These are phyloP conservation scores for Matsumyia berberina DNA, from an alignment of 2,888 invertebrate genomes.

Conservation along the genomic window DNA sequence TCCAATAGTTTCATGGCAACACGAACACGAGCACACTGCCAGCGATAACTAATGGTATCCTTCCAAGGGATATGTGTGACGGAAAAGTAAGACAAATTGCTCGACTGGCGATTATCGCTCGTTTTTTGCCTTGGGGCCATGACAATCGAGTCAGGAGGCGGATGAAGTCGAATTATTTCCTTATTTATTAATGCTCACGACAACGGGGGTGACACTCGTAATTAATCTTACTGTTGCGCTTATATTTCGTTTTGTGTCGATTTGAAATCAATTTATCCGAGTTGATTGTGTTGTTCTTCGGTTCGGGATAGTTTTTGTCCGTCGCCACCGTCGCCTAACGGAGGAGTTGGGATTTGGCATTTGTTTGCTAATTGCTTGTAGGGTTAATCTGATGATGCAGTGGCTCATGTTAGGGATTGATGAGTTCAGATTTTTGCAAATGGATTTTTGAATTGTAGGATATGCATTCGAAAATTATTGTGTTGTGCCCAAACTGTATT, in stretches of 20 bases:
- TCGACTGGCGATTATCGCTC: constrained; percentile 61
- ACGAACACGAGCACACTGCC: constrained; percentile 8
- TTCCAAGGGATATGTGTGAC: constrained; percentile 62
- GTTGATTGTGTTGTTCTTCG: constrained; percentile 55
- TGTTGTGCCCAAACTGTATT: too few species aligned
- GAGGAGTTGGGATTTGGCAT: constrained; percentile 40
- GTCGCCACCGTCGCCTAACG: too few species aligned
- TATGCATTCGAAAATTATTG: too few species aligned
- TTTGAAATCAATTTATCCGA: constrained; percentile 73
- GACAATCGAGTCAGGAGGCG: constrained; percentile 59
- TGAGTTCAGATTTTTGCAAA: background rate
- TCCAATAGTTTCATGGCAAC: constrained; percentile 30
- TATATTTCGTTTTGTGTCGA: constrained; percentile 63
- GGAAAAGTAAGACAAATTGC: constrained; percentile 74
- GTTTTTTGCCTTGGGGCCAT: constrained; percentile 35
- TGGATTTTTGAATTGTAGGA: too few species aligned
- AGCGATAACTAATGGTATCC: constrained; percentile 61
- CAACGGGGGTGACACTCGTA: constrained; percentile 65
- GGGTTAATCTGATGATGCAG: constrained; percentile 26
- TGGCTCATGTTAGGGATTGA: constrained; percentile 28
- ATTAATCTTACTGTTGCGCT: constrained; percentile 65
- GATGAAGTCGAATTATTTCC: constrained; percentile 65
- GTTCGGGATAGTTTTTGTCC: constrained; percentile 14
- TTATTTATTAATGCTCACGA: constrained; percentile 73
- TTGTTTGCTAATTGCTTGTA: constrained; percentile 51